Evolutionary conservation across 2,888 invertebrate genomes (phyloP).

Genomic region (Ypsolopha scabrella): DNA sequence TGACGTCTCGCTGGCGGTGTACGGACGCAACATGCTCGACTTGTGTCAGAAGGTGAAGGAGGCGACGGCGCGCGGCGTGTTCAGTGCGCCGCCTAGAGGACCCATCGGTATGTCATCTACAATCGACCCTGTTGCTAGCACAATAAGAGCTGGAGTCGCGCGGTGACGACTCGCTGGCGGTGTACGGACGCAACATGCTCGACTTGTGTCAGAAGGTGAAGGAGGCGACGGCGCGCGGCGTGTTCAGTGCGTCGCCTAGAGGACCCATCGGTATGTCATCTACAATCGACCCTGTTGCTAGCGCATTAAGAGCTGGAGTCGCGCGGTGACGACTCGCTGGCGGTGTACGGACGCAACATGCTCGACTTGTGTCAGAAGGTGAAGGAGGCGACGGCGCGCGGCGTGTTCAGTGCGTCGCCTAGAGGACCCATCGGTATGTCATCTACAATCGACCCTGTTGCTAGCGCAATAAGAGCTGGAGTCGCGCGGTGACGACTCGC

Average conservation of each 20-base stretch:
- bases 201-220: conserved; percentile 35
- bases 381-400: conserved; percentile 44
- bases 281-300: too few species aligned
- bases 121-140: too few species aligned
- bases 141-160: conserved; percentile 55
- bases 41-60: conserved; percentile 32
- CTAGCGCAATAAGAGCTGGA: too few species aligned
- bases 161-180: conserved; percentile 70
- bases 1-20: conserved; percentile 74
- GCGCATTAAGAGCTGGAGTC: conserved; percentile 66
- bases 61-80: conserved; percentile 63
- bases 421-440: conserved; percentile 82
- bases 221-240: conserved; percentile 50
- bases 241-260: conserved; percentile 78
- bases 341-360: conserved; percentile 80
- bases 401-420: conserved; percentile 77
- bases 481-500: conserved; percentile 67
- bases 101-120: conserved; percentile 75
- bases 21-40: conserved; percentile 76
- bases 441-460: too few species aligned
- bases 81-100: conserved; percentile 80
- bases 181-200: conserved; percentile 80
- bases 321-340: conserved; percentile 70
- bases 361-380: conserved; percentile 47
- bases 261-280: conserved; percentile 81